Base-by-base conservation (phyloP, 2,888 invertebrate species). In the Epistrophe eligans region DNA sequence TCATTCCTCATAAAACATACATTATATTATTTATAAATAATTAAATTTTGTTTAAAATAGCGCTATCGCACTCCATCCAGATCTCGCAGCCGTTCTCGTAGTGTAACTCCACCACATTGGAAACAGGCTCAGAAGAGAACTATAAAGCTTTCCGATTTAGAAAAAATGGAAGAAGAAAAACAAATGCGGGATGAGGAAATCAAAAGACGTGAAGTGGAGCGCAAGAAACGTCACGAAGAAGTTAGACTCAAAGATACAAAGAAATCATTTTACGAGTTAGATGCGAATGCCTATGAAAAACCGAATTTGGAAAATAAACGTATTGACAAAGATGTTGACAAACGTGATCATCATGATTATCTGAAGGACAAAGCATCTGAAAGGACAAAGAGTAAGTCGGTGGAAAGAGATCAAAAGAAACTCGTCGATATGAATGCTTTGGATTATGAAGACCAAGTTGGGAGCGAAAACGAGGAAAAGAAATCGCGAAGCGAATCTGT, bases 31-130 rank as follows among this genome's bases (percentile, higher is more conserved):
- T 7, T 55, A n/a, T 13, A 38, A 3, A 13, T 4, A 6, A 10
- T 35, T 28, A n/a, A n/a, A 35, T 8, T 60, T 52, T 62, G 40
- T 76, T 83, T 72, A 66, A 52, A 88, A 90, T 50, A 97, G 97
- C 95, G 98, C 67, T 98, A 97, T 92, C 95, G 97, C 88, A 98
- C 98, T 0, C 97, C 97, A 50, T 97, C 97, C 0, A 91, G 94
- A 50, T 93, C 93, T 55, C 94, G 96, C 15, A 97, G 97, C 81
- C 95, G 98, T 0, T 97, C 97, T 0, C 95, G 97, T 74, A 98
- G 98, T 90, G 95, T 95, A 38, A 99, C 99, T 1, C 99, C 99
- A 11, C 97, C 98, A 9, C 98, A 99, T 93, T 99, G 99, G 99
- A 95, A 97, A 55, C 96, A 97, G 90, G 98, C 98, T 83, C 97